A percentile compares a stretch with the other conserved stretches of the same genome.
Conservation (phyloP, 2,113 vertebrate genomes). For the Cathartes aura region DNA sequence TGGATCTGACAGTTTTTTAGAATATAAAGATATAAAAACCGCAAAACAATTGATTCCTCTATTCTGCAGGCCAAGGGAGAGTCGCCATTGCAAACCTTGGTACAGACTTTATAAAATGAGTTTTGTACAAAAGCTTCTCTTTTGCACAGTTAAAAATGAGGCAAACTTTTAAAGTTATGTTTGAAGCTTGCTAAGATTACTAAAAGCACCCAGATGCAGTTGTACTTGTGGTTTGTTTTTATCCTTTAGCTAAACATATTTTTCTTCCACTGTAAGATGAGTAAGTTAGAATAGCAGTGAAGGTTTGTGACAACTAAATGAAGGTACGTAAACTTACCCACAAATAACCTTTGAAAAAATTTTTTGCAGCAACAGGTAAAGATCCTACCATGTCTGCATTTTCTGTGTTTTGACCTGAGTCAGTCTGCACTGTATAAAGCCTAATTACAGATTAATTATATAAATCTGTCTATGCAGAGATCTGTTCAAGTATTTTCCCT, state of each 20-base stretch:
- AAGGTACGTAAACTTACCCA: constrained; percentile 40
- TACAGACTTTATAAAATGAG: not conserved
- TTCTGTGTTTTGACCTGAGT: constrained; percentile 48
- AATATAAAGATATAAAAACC: not conserved
- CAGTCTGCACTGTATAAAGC: constrained; percentile 22
- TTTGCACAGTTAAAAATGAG: not conserved
- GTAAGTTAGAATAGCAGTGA: constrained; percentile 1
- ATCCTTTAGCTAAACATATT: constrained; percentile 50
- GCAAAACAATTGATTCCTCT: not conserved
- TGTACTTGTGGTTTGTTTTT: constrained; percentile 37
- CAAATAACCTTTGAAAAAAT: constrained; percentile 30
- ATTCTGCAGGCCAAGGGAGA: not conserved
- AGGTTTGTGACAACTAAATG: constrained; percentile 13
- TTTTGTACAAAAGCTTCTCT: not conserved
- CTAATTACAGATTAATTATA: constrained; percentile 67
- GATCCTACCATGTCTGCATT: constrained; percentile 47
- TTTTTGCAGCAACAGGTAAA: constrained; percentile 51
- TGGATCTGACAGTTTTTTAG: not conserved
- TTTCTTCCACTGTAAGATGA: not conserved
- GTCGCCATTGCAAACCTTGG: not conserved
- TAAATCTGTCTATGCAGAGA: constrained; percentile 53
- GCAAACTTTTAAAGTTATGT: not conserved
- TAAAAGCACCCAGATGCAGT: not conserved
- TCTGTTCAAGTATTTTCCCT: constrained; percentile 49
- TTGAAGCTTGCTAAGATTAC: not conserved